Percentiles rank a stretch among this genome's conserved stretches.
Evolutionary conservation across 2,797 vertebrate genomes (phyloP).

Genomic region (Melanotaenia boesemani): DNA sequence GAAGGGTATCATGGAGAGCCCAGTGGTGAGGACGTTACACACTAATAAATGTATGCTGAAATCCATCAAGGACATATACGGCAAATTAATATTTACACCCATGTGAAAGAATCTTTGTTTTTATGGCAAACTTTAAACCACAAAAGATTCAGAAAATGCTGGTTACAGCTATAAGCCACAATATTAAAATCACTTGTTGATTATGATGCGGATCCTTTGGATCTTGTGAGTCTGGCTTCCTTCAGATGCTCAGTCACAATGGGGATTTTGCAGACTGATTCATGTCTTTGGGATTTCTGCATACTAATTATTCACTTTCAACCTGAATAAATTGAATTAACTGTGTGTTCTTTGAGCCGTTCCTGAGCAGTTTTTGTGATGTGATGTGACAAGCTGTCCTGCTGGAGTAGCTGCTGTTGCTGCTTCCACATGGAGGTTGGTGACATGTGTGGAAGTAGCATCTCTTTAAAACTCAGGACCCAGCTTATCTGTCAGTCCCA

Average conservation of each 20-base stretch:
- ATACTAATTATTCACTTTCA: too few relatives aligned
- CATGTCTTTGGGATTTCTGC: too few relatives aligned
- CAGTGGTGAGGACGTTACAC: slow-evolving; percentile 86
- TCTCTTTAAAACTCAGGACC: background rate
- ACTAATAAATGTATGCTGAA: background rate
- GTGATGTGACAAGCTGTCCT: too few relatives aligned
- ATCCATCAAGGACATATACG: background rate
- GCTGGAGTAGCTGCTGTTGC: too few relatives aligned
- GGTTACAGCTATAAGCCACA: background rate
- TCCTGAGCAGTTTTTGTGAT: too few relatives aligned
- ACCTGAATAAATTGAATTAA: too few relatives aligned
- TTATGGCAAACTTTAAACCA: background rate
- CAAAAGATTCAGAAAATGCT: background rate
- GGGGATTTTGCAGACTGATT: too few relatives aligned
- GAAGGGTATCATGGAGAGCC: slow-evolving; percentile 97
- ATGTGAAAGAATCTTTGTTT: background rate
- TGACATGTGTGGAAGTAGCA: background rate
- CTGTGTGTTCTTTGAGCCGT: too few relatives aligned
- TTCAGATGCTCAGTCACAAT: too few relatives aligned
- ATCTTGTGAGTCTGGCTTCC: too few relatives aligned
- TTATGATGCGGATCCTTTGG: too few relatives aligned
- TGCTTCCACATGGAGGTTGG: too few relatives aligned
- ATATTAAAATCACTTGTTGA: background rate
- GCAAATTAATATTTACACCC: background rate
- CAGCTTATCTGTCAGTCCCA: background rate